phyloP scores from a whole-genome alignment of 2,888 invertebrate species.

The Zootermopsis nevadensis region DNA sequence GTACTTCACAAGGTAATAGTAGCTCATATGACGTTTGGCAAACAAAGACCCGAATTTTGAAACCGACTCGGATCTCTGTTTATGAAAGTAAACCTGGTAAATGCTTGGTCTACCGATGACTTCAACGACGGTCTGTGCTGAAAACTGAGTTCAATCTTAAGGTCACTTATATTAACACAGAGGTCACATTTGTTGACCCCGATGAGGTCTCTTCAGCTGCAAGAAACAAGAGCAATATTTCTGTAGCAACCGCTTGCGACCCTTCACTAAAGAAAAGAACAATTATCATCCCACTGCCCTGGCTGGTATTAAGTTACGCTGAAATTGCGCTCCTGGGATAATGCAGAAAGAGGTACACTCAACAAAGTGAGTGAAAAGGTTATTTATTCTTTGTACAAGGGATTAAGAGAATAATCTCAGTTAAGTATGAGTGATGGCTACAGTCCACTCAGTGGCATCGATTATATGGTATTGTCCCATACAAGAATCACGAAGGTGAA shows the following conservation, averaged over 20 bases:
- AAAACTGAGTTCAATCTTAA: background rate
- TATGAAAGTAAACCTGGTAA: too few relatives aligned
- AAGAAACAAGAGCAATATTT: background rate
- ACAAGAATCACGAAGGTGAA: too few relatives aligned
- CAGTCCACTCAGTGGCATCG: too few relatives aligned
- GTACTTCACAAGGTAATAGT: too few relatives aligned
- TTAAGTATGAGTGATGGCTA: too few relatives aligned
- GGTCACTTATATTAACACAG: conserved; percentile 19
- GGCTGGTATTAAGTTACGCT: background rate
- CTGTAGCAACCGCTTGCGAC: background rate
- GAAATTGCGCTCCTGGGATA: background rate
- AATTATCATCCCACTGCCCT: background rate
- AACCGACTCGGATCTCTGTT: too few relatives aligned
- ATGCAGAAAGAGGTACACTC: background rate
- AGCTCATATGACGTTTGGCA: too few relatives aligned
- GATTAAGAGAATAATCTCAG: too few relatives aligned
- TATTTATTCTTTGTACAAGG: too few relatives aligned
- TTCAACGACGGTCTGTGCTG: background rate
- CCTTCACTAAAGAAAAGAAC: background rate
- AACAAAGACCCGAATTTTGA: too few relatives aligned
- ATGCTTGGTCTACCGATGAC: too few relatives aligned
- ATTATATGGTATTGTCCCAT: too few relatives aligned
- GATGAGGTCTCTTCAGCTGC: conserved; percentile 11
- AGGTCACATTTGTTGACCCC: conserved; percentile 31
- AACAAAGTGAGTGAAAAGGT: background rate